These are phyloP conservation scores for Xylota segnis DNA, from an alignment of 2,888 invertebrate genomes.

Conservation along the genomic window DNA sequence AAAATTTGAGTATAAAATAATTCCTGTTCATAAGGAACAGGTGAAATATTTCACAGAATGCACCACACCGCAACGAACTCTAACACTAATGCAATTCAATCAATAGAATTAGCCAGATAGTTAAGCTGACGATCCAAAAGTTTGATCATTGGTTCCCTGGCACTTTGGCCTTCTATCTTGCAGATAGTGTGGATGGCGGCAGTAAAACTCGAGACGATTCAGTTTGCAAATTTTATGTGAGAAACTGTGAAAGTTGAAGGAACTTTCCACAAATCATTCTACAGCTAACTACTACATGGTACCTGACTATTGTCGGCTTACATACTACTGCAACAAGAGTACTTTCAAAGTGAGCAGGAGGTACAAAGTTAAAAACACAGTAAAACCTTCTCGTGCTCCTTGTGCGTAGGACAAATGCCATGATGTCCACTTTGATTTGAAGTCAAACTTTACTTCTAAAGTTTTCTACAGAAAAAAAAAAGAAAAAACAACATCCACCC, in stretches of 20 bases:
- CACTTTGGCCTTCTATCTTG: background rate
- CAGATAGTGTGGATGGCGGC: background rate
- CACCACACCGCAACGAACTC: background rate
- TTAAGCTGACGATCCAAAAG: slow-evolving; percentile 11
- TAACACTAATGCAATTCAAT: slow-evolving; percentile 29
- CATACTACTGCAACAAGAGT: background rate
- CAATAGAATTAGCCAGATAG: slow-evolving; percentile 5
- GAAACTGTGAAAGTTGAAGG: background rate
- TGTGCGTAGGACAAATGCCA: background rate
- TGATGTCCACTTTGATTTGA: background rate
- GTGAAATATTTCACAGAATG: slow-evolving; percentile 47
- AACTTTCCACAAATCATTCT: background rate
- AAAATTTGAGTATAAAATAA: slow-evolving; percentile 1
- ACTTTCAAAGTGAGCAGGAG: background rate
- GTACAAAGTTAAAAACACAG: background rate
- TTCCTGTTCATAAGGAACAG: slow-evolving; percentile 22
- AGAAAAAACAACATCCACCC: background rate
- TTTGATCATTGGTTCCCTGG: background rate
- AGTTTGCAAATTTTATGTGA: slow-evolving; percentile 19
- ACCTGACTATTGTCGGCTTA: background rate
- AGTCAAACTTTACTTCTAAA: background rate
- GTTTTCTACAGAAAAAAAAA: background rate
- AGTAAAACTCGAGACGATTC: background rate
- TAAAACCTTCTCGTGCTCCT: background rate
- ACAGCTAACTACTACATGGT: background rate